Base-by-base conservation (phyloP, 2,113 vertebrate genomes). In the Corythornis madagascariensis region DNA sequence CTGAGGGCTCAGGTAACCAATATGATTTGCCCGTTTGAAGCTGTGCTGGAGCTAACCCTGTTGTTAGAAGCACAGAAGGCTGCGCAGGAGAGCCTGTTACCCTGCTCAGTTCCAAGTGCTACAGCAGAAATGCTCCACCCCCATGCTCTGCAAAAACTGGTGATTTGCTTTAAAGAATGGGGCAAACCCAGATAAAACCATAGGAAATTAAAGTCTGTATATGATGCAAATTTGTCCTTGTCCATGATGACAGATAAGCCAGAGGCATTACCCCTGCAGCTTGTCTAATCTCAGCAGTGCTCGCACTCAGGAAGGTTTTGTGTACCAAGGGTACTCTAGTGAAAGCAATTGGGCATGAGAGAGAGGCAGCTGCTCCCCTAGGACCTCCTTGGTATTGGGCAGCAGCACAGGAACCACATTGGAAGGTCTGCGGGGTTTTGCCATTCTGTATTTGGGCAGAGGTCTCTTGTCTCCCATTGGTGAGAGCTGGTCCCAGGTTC, bases 171-270 rank as follows among this genome's bases (percentile, higher is more conserved):
- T 52, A 65, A 80, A 73, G 55, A 42, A 33, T 9, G 22, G 38
- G 19, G 38, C 25, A 61, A 80, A 3, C 0, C 0, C n/a, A 53
- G 83, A 74, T 59, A 50, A 1, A 19, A 21, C 55, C 45, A 63
- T 21, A 55, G 83, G 95, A 93, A 93, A 93, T 86, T 33, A 38
- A 80, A 95, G 83, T 85, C 90, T 86, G 69, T 71, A 25, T 24
- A 6, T 38, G 76, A 81, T 71, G 86, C 65, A 88, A 77, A 81
- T 88, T 65, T 76, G 45, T 70, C 38, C 6, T 13, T 88, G 42
- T 64, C 35, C 18, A 2, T 56, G 67, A 57, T 52, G 61, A 31
- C 33, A 71, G 76, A 67, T 77, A 93, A 88, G 16, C 40, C 43
- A 0, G 2, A 28, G 59, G 42, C 1, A 0, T 50, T 16, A 38